phyloP scores from a whole-genome alignment of 1,140 invertebrate genomes.

The Drosophila prosaltans region DNA sequence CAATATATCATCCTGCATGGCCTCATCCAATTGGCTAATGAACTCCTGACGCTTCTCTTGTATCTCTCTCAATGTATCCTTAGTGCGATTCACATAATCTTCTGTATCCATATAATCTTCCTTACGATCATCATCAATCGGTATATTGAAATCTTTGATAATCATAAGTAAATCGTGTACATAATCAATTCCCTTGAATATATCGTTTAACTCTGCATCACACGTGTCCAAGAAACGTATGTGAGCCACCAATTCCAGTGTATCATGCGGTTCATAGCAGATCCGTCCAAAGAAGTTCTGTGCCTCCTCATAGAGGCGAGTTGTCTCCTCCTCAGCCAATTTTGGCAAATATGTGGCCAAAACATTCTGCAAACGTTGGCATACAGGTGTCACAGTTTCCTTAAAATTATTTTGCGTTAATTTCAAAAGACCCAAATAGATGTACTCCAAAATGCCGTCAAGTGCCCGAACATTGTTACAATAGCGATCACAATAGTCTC shows the following conservation, averaged over 20 bases:
- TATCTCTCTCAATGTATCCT: conserved; percentile 81
- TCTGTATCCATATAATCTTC: conserved; percentile 85
- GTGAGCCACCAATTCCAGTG: conserved; percentile 87
- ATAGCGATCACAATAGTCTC: conserved; percentile 86
- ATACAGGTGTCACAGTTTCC: conserved; percentile 87
- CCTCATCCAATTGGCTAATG: conserved; percentile 84
- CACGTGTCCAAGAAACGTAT: conserved; percentile 88
- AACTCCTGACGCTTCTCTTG: conserved; percentile 84
- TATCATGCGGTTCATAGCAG: conserved; percentile 86
- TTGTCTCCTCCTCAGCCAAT: conserved; percentile 86
- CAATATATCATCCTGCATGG: conserved; percentile 84
- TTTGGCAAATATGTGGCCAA: conserved; percentile 84
- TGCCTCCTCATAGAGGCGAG: conserved; percentile 85
- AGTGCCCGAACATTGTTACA: conserved; percentile 86
- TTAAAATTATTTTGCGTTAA: conserved; percentile 89
- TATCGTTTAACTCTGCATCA: conserved; percentile 85
- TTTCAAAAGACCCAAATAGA: conserved; percentile 88
- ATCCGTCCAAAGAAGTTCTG: conserved; percentile 86
- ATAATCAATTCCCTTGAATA: conserved; percentile 87
- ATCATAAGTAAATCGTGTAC: conserved; percentile 89
- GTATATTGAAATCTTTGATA: conserved; percentile 88
- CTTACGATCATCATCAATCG: conserved; percentile 86
- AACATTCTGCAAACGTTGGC: conserved; percentile 87
- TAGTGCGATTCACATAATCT: conserved; percentile 84
- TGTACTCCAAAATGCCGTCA: conserved; percentile 86